Percentiles rank a stretch among this genome's conserved stretches.
Evolutionary conservation across 1,140 invertebrate genomes (phyloP).

Genomic region (Bombyx mandarina): DNA sequence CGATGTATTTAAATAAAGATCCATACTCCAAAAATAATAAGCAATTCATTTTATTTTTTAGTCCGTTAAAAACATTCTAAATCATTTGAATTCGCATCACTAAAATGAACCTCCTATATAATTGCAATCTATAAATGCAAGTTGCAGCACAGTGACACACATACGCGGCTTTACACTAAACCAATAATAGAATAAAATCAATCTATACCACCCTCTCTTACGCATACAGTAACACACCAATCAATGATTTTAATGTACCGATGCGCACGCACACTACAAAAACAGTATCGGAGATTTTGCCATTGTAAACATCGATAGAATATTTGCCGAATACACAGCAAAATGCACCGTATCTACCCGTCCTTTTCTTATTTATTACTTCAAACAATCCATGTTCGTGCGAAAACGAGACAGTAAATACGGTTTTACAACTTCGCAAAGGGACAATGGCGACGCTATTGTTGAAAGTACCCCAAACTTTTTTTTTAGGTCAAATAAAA

Average conservation of each 20-base stretch:
- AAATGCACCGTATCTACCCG: constrained; percentile 28
- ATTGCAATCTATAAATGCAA: constrained; percentile 9
- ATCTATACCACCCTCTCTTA: constrained; percentile 64
- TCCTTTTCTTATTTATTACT: constrained; percentile 32
- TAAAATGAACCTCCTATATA: constrained; percentile 37
- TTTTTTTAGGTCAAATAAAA: constrained; percentile 67
- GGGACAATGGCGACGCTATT: constrained; percentile 64
- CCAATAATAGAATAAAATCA: constrained; percentile 71
- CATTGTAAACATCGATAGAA: constrained; percentile 65
- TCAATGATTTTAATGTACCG: constrained; percentile 44
- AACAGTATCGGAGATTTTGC: constrained; percentile 54
- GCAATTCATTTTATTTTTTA: no score
- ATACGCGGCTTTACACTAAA: constrained; percentile 68
- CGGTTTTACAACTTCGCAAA: constrained; percentile 59
- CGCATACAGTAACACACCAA: constrained; percentile 46
- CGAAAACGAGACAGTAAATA: constrained; percentile 34
- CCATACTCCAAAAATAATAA: no score
- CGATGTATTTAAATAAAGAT: no score
- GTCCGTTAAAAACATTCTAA: no score
- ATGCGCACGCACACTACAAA: constrained; percentile 42
- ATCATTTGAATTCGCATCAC: not conserved
- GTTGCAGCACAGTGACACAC: constrained; percentile 63
- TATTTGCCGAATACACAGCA: constrained; percentile 56
- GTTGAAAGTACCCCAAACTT: constrained; percentile 65
- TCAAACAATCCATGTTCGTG: constrained; percentile 11